Percentiles rank a stretch among this genome's conserved stretches.
Evolutionary conservation across 2,797 vertebrate species (phyloP).

Genomic region (Pelochelys cantorii): DNA sequence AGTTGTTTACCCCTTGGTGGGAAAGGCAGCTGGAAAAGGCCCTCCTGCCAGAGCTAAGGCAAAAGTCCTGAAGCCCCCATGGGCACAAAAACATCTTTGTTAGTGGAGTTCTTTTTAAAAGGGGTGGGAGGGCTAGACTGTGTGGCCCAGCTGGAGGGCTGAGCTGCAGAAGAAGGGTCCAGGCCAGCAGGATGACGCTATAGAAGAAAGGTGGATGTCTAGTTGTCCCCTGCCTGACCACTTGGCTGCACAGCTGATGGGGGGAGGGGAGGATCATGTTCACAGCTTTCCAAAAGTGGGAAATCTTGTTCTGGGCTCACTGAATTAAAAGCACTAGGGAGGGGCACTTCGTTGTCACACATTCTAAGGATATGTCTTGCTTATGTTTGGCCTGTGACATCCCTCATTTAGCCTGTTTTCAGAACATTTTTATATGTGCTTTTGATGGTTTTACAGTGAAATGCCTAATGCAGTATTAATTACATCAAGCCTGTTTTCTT

Average conservation of each 20-base stretch:
- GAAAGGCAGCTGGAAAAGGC: too few relatives aligned
- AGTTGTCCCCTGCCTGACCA: background rate
- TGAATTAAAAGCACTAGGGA: background rate
- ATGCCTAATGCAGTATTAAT: background rate
- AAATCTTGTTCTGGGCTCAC: background rate
- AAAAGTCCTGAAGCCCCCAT: too few relatives aligned
- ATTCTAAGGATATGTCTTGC: background rate
- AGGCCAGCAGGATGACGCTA: too few relatives aligned
- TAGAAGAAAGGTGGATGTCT: too few relatives aligned
- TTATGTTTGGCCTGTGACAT: background rate
- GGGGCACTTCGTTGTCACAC: background rate
- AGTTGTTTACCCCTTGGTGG: too few relatives aligned
- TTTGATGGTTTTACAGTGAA: background rate
- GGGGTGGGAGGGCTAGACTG: too few relatives aligned
- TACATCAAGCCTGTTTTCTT: background rate
- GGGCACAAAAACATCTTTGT: too few relatives aligned
- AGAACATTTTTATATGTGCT: background rate
- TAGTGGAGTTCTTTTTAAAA: too few relatives aligned
- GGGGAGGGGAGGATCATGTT: background rate
- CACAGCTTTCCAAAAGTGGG: fast-evolving
- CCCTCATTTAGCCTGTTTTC: background rate
- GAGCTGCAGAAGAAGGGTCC: too few relatives aligned
- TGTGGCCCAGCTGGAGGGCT: too few relatives aligned
- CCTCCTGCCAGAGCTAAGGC: too few relatives aligned
- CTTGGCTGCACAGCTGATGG: background rate